phyloP scores from a whole-genome alignment of 2,888 invertebrate genomes.

The Argynnis bischoffii region DNA sequence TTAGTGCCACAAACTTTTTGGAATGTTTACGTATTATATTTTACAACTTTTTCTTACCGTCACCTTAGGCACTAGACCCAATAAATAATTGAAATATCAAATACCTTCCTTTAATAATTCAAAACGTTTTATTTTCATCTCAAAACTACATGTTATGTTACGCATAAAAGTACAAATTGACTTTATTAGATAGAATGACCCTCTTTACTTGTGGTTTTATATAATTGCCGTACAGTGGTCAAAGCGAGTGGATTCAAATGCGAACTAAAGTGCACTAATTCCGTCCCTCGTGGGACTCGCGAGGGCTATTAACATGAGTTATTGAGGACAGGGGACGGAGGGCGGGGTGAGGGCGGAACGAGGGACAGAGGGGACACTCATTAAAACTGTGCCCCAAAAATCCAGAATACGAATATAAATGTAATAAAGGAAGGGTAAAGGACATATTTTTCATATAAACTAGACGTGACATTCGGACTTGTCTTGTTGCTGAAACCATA shows the following conservation, averaged over 20 bases:
- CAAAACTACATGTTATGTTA: too few relatives aligned
- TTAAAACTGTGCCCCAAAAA: slow-evolving; percentile 24
- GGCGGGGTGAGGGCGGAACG: neutral
- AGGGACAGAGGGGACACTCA: slow-evolving; percentile 9
- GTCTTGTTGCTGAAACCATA: neutral
- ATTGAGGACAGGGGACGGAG: slow-evolving; percentile 6
- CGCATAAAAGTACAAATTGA: slow-evolving; percentile 8
- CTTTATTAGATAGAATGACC: slow-evolving; percentile 5
- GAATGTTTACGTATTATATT: too few relatives aligned
- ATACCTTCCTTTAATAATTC: neutral
- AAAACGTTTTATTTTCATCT: neutral
- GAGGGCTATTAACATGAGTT: slow-evolving; percentile 29
- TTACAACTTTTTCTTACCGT: too few relatives aligned
- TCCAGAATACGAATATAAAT: neutral
- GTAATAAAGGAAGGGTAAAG: neutral
- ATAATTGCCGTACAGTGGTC: slow-evolving; percentile 24
- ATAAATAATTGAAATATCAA: too few relatives aligned
- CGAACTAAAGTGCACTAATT: slow-evolving; percentile 26
- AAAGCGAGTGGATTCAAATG: slow-evolving; percentile 27
- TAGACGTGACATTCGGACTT: neutral
- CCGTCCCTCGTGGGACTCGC: slow-evolving; percentile 16
- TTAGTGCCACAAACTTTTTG: too few relatives aligned
- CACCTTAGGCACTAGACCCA: too few relatives aligned
- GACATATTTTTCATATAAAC: too few relatives aligned
- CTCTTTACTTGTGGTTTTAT: slow-evolving; percentile 9